phyloP scores from a whole-genome alignment of 2,888 invertebrate species.

The Deilephila porcellus region DNA sequence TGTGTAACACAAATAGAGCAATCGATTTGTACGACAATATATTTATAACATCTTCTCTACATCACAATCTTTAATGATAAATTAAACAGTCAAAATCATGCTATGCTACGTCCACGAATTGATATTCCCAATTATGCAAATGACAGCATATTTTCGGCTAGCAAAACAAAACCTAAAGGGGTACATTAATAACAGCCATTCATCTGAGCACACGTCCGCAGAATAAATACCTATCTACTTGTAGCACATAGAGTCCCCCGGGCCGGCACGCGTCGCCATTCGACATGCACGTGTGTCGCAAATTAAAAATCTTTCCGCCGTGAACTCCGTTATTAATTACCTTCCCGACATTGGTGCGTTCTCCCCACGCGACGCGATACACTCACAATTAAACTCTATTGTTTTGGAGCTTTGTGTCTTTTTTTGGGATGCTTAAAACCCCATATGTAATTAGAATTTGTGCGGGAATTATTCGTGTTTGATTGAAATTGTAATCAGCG shows the following conservation, averaged over 20 bases:
- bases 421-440: conserved; percentile 34
- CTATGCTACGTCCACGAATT: not conserved
- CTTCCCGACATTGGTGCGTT: conserved; percentile 55
- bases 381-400: conserved; percentile 60
- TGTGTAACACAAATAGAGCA: not conserved
- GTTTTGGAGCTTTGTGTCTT: conserved; percentile 44
- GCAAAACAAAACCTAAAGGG: conserved; percentile 14
- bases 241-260: conserved; percentile 18
- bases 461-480: not conserved
- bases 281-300: conserved; percentile 75
- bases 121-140: conserved; percentile 9
- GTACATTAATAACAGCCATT: conserved; percentile 25
- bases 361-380: conserved; percentile 45
- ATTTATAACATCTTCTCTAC: too few species aligned
- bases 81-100: not conserved
- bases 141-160: conserved; percentile 18
- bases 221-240: conserved; percentile 31
- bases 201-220: conserved; percentile 22
- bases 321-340: conserved; percentile 73
- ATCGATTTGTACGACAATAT: not conserved
- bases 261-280: conserved; percentile 71
- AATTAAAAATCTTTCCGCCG: conserved; percentile 77
- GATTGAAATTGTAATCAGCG: not conserved
- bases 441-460: conserved; percentile 17
- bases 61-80: too few species aligned